These are phyloP conservation scores for Columbina picui DNA, from an alignment of 2,113 vertebrate species.

Conservation along the genomic window DNA sequence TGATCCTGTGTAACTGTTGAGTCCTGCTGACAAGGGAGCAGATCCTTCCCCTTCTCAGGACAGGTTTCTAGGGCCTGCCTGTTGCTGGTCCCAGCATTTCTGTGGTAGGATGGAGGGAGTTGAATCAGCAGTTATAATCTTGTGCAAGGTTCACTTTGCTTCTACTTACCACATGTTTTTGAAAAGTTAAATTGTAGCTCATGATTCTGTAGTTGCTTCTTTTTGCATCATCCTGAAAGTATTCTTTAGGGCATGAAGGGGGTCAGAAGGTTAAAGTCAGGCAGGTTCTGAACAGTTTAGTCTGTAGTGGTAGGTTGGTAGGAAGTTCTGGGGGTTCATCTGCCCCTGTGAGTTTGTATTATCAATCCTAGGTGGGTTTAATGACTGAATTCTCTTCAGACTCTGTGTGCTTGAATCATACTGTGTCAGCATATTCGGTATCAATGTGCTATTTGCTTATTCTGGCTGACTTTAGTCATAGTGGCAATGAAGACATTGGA, in stretches of 20 bases:
- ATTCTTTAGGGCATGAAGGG: accelerated
- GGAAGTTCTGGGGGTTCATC: background rate
- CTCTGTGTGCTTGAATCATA: accelerated
- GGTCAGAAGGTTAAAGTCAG: background rate
- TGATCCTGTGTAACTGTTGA: background rate
- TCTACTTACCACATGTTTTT: accelerated
- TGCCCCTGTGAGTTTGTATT: background rate
- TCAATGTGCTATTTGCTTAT: background rate
- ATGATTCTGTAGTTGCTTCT: accelerated
- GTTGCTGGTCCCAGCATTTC: background rate
- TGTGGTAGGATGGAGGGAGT: background rate
- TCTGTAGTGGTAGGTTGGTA: background rate
- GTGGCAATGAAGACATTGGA: background rate
- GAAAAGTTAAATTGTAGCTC: background rate
- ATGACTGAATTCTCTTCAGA: background rate
- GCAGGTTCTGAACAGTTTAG: background rate
- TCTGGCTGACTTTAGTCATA: background rate
- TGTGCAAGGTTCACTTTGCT: background rate
- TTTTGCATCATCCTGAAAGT: accelerated
- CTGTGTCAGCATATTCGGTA: background rate
- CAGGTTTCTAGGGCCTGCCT: background rate
- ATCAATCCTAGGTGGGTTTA: background rate
- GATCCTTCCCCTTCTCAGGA: background rate
- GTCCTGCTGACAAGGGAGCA: background rate
- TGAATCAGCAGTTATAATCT: background rate